Base-by-base conservation (phyloP, 64 coral and sea anemone species). In the Dendronephthya gigantea region DNA sequence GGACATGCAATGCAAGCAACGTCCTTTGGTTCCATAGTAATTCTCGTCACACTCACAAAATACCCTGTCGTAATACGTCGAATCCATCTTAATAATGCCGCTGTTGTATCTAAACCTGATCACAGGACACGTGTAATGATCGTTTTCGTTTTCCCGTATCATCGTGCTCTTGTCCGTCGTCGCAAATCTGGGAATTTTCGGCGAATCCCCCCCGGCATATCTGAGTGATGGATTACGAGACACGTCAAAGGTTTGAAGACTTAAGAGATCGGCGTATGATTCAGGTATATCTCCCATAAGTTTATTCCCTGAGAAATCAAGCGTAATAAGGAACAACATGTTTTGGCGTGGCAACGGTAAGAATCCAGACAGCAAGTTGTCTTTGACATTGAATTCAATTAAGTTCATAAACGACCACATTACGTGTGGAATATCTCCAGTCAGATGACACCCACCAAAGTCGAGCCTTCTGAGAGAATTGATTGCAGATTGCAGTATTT, bases 31-130 rank as follows among this genome's bases (percentile, higher is more conserved):
- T 35, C 93, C 93, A 65, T 90, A 95, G 31, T 84, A 95, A 9
- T 82, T 87, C 2, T 11, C 39, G 49, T 92, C 90, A 56, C 93
- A 95, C 74, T 86, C 49, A 83, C 93, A 95, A 31, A 86, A 83
- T 16, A 32, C 37, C 39, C 84, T 87, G 9, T 49, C 19, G 39
- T 95, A 95, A 75, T 92, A 95, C 11, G 39, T 72, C 4, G 93
- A 87, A 84, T 95, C 87, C 40, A 95, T 32, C n/a, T 87, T 69
- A 30, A 95, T 35, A 25, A 66, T 39, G 2, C 93, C 93, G 9
- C 87, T 90, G 93, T 81, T 95, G 51, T 84, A 91, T 35, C 16
- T 69, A 32, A 95, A 68, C 8, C 59, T 39, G 39, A 66, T 84
- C 35, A 70, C 84, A 27, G 93, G 93, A 41, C 93, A 95, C 4